These are phyloP conservation scores for Arctia plantaginis DNA, from an alignment of 2,888 invertebrate species.

Conservation along the genomic window DNA sequence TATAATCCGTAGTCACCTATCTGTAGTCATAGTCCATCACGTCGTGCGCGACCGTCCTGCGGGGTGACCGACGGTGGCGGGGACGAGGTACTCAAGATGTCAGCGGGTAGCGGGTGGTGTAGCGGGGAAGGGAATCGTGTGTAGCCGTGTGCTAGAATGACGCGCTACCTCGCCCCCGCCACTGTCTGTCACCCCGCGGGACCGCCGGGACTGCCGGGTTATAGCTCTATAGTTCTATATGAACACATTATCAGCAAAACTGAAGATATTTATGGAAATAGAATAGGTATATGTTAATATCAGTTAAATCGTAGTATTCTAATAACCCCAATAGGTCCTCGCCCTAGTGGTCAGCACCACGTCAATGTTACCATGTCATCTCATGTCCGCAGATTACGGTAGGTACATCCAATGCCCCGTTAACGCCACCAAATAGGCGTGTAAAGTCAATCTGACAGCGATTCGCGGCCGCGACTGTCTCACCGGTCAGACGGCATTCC, in stretches of 20 bases:
- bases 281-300: not conserved
- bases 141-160: too few relatives aligned
- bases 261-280: not conserved
- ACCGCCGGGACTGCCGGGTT: too few relatives aligned
- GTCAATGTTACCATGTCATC: constrained; percentile 3
- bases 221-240: too few relatives aligned
- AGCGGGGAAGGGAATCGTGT: too few relatives aligned
- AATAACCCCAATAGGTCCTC: not conserved
- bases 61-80: too few relatives aligned
- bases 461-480: constrained; percentile 32
- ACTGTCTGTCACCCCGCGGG: too few relatives aligned
- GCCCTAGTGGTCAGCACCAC: not conserved
- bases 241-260: not conserved
- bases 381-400: not conserved
- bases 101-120: too few relatives aligned
- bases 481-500: constrained; percentile 57
- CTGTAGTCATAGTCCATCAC: too few relatives aligned
- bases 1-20: too few relatives aligned
- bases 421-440: constrained; percentile 31
- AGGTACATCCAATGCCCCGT: constrained; percentile 9
- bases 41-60: too few relatives aligned
- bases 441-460: constrained; percentile 30
- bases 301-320: not conserved
- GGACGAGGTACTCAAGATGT: too few relatives aligned
- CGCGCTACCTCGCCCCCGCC: too few relatives aligned